These are phyloP conservation scores for Lepidonotus clava DNA, from an alignment of 2,888 invertebrate genomes.

Conservation along the genomic window DNA sequence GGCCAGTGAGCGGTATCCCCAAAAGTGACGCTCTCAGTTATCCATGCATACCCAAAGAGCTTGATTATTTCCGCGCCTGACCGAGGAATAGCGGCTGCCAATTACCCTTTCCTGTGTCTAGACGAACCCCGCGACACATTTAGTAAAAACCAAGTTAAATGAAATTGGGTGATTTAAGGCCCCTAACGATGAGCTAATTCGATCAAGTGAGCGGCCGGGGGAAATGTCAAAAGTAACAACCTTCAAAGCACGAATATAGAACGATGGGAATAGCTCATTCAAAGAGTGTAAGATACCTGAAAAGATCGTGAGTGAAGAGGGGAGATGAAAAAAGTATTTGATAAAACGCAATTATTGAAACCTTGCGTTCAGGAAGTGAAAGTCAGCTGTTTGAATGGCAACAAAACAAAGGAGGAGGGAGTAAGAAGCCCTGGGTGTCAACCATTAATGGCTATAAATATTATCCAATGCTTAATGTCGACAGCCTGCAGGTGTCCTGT, in stretches of 20 bases:
- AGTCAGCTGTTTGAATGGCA: background rate
- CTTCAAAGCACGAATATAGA: constrained; percentile 10
- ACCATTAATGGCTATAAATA: no score
- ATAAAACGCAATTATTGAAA: constrained; percentile 5
- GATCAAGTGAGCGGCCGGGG: background rate
- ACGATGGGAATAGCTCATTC: constrained; percentile 4
- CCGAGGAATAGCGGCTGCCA: constrained; percentile 2
- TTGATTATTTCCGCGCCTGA: constrained; percentile 14
- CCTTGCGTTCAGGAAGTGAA: background rate
- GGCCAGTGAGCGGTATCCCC: background rate
- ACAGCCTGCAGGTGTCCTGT: no score
- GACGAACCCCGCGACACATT: background rate
- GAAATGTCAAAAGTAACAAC: constrained; percentile 37
- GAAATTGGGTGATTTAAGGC: constrained; percentile 40
- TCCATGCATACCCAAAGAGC: background rate
- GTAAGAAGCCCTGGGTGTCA: no score
- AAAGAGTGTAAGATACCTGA: constrained; percentile 6
- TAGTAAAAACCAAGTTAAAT: background rate
- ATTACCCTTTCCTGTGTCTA: constrained; percentile 20
- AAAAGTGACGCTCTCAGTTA: background rate
- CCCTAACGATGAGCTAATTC: constrained; percentile 19
- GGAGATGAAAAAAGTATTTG: background rate
- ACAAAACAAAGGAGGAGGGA: no score
- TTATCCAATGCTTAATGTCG: no score
- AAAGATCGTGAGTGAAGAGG: constrained; percentile 8